Conservation (phyloP, 2,113 vertebrate genomes). For the Eulemur macaco region DNA sequence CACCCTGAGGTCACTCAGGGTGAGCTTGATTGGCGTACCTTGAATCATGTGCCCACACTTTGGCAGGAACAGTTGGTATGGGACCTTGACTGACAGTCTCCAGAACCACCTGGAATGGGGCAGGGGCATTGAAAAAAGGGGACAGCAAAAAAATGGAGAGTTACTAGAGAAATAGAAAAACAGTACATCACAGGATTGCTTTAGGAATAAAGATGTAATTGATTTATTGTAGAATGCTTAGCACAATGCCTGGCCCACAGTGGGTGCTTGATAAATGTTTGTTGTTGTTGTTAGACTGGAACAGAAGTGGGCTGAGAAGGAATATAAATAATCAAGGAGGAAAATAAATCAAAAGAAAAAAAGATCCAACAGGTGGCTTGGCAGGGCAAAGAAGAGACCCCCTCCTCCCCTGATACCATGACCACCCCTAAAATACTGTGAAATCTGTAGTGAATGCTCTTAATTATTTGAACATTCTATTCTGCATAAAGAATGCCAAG, state of each 20-base stretch:
- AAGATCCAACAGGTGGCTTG: not conserved
- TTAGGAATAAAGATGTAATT: not conserved
- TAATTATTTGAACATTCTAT: slow-evolving; percentile 31
- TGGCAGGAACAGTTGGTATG: not conserved
- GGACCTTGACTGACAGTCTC: not conserved
- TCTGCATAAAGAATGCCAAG: slow-evolving; percentile 50
- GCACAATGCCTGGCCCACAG: not conserved
- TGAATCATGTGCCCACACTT: not conserved
- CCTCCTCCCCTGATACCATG: not conserved
- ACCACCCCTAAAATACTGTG: slow-evolving; percentile 37
- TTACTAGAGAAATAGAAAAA: not conserved
- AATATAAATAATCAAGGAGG: not conserved
- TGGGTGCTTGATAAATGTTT: slow-evolving; percentile 19
- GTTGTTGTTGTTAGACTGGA: not conserved
- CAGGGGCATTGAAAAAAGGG: not conserved
- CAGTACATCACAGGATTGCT: not conserved
- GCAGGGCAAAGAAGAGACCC: not conserved
- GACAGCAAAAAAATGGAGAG: not conserved
- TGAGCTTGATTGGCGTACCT: not conserved
- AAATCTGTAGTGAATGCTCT: slow-evolving; percentile 49
- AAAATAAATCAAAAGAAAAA: slow-evolving; percentile 40
- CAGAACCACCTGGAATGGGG: not conserved
- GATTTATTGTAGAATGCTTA: not conserved
- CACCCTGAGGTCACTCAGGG: not conserved
- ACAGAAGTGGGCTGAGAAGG: not conserved